Base-by-base conservation (phyloP, 2,113 vertebrate species). In the Ellobius talpinus region DNA sequence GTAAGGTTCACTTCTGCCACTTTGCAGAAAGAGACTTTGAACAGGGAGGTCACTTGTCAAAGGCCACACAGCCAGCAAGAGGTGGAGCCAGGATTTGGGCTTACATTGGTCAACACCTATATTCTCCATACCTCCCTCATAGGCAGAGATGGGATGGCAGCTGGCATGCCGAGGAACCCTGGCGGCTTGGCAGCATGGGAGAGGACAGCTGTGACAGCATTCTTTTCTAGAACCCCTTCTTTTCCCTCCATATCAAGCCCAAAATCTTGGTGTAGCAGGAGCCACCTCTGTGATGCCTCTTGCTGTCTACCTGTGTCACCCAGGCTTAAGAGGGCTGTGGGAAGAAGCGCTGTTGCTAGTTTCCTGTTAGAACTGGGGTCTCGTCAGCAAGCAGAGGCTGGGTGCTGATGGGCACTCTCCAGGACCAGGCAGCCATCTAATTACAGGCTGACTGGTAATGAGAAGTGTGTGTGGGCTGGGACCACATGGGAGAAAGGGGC, bases 361-460 rank as follows among this genome's bases (percentile, higher is more conserved):
- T 68, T 85, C 66, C 74, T 77, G 52, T 12, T 23, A 36, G 50
- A 45, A 36, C 39, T 0, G 39, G 91, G 24, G 12, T 24, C 61
- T 90, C 0, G 0, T 50, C 86, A 19, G 50, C 42, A 55, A 92
- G 70, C n/a, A 58, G 70, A 65, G 61, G 47, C 24, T 45, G 9
- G 4, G 3, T 36, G 78, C 93, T 90, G 68, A 61, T 0, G 3
- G 66, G 94, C 52, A 26, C 12, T 3, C 61, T 93, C 79, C 0
- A 8, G 36, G 89, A 73, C 36, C 87, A 55, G 55, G 55, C 74
- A 45, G 23, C 24, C 7, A 26, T n/a, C 81, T 96, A 88, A 96
- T 94, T 90, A 96, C 50, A 90, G 96, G 70, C 85, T 6, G 4
- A 76, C 68, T 87, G 2, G 3, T 78, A 78, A 88, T 76, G 77